Percentiles rank a stretch among this genome's conserved stretches.
phyloP scores from a whole-genome alignment of 2,888 invertebrate genomes.

The Cantharis rustica region DNA sequence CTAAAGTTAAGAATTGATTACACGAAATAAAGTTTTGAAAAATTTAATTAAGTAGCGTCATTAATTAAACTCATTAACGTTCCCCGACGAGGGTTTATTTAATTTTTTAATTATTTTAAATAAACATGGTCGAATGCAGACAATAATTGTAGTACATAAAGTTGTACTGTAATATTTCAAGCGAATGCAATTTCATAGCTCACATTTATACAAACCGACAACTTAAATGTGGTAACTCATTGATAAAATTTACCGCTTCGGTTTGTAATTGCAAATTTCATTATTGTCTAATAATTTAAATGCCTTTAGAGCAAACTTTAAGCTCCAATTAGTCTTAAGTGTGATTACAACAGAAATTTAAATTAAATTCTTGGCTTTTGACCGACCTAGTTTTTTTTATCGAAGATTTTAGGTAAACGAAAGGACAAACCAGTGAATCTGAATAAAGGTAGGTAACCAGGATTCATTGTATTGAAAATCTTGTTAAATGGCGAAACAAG shows the following conservation, averaged over 20 bases:
- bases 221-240: not conserved
- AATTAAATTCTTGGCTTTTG: not conserved
- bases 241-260: not conserved
- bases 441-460: not conserved
- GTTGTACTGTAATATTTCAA: not conserved
- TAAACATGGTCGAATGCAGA: not conserved
- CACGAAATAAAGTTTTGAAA: too few relatives aligned
- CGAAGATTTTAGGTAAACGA: not conserved
- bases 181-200: constrained; percentile 11
- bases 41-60: too few relatives aligned
- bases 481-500: not conserved
- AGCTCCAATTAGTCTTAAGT: not conserved
- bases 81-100: not conserved
- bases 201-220: not conserved
- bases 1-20: too few relatives aligned
- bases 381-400: not conserved
- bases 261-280: not conserved
- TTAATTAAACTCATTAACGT: too few relatives aligned
- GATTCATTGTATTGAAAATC: not conserved
- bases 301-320: not conserved
- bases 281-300: not conserved
- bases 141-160: not conserved
- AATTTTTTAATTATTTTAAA: not conserved
- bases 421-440: not conserved
- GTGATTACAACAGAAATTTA: not conserved